A percentile compares a stretch with the other conserved stretches of the same genome.
These are phyloP conservation scores for Chlamydotis undulata DNA, from an alignment of 2,113 vertebrate genomes.

Conservation along the genomic window DNA sequence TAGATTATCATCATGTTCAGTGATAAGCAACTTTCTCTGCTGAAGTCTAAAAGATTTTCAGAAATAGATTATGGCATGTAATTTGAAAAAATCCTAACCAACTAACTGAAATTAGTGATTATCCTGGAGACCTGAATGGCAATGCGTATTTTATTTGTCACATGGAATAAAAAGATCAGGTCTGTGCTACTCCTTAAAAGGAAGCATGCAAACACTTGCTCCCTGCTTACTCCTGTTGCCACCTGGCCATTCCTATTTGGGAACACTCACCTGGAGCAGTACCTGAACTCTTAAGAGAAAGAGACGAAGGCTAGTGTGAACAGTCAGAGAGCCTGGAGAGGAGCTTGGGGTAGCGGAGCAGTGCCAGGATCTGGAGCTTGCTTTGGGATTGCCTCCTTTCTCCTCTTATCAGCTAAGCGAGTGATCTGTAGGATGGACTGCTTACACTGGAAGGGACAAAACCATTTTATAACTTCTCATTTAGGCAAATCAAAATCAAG, in stretches of 20 bases:
- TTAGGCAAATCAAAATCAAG: background rate
- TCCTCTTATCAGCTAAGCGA: background rate
- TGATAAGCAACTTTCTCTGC: background rate
- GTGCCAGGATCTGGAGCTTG: background rate
- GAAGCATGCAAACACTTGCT: background rate
- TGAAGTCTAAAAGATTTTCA: background rate
- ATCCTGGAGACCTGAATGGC: background rate
- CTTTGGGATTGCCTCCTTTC: background rate
- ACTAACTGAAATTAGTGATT: background rate
- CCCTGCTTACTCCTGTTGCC: background rate
- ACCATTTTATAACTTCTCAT: background rate
- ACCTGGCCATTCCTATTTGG: background rate
- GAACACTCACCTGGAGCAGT: background rate
- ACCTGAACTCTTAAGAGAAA: background rate
- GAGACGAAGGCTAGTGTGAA: background rate
- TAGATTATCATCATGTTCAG: background rate
- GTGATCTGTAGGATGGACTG: background rate
- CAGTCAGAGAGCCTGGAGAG: background rate
- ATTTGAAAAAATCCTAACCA: background rate
- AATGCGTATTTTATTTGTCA: background rate
- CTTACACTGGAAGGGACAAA: background rate
- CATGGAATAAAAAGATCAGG: background rate
- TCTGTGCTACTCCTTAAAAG: background rate
- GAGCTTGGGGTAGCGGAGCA: background rate
- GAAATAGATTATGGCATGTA: background rate